Evolutionary conservation across 2,113 vertebrate genomes (phyloP).

Genomic region (Furnarius figulus): DNA sequence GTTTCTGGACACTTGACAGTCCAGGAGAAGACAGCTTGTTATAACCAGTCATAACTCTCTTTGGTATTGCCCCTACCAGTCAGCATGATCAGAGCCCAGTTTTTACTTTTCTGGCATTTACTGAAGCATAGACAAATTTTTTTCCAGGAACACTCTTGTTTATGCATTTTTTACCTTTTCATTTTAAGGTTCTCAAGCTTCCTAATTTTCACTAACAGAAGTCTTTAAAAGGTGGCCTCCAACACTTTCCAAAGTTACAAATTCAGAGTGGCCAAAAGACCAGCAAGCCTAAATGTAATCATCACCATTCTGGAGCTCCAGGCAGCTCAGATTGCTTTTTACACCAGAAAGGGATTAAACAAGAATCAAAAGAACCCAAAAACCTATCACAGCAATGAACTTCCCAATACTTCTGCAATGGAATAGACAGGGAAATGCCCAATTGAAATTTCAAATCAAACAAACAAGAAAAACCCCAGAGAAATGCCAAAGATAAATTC

Average conservation of each 20-base stretch:
- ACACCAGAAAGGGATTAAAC: not conserved
- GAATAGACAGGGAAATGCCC: not conserved
- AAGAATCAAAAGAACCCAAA: not conserved
- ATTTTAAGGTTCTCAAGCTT: not conserved
- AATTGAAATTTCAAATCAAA: not conserved
- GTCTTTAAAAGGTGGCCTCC: not conserved
- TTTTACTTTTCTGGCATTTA: not conserved
- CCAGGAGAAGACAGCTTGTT: not conserved
- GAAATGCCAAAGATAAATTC: not conserved
- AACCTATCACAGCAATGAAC: not conserved
- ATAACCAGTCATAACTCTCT: not conserved
- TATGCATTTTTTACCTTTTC: not conserved
- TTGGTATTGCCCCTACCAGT: not conserved
- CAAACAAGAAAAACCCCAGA: not conserved
- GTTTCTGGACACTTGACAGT: not conserved
- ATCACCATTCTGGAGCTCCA: accelerated
- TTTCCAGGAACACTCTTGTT: not conserved
- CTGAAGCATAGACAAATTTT: not conserved
- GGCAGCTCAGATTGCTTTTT: not conserved
- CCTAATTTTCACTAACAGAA: not conserved
- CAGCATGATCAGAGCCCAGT: not conserved
- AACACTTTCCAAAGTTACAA: not conserved
- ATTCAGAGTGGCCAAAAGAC: not conserved
- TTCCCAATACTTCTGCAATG: not conserved
- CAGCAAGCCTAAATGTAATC: not conserved